Evolutionary conservation across 2,797 vertebrate genomes (phyloP).

Genomic region (Tauraco hartlaubi): DNA sequence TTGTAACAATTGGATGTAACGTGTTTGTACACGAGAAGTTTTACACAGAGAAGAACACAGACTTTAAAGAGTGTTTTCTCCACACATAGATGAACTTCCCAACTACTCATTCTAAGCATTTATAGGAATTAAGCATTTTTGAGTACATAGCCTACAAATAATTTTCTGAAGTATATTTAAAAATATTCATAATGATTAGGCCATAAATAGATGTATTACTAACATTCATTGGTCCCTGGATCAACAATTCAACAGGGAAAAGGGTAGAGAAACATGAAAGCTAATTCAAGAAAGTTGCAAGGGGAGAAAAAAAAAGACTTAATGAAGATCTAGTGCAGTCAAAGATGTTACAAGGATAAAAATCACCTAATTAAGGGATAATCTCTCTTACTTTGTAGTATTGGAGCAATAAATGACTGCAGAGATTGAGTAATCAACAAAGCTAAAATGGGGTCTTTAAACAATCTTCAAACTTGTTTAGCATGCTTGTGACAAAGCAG

Average conservation of each 20-base stretch:
- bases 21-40: neutral
- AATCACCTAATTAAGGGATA: constrained; percentile 71
- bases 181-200: constrained; percentile 68
- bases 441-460: constrained; percentile 55
- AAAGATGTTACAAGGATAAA: constrained; percentile 68
- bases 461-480: constrained; percentile 47
- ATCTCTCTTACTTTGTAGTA: constrained; percentile 67
- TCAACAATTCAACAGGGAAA: constrained; percentile 60
- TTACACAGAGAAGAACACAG: neutral
- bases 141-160: constrained; percentile 14
- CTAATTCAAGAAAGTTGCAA: constrained; percentile 55
- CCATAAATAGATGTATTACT: constrained; percentile 62
- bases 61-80: neutral
- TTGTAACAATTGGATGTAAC: neutral
- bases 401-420: constrained; percentile 60
- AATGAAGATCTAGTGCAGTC: constrained; percentile 58
- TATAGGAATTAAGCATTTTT: neutral
- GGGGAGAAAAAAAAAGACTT: neutral
- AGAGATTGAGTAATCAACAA: constrained; percentile 59
- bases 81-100: neutral
- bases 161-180: constrained; percentile 52
- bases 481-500: constrained; percentile 18
- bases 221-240: constrained; percentile 62
- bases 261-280: constrained; percentile 67
- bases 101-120: neutral